Base-by-base conservation (phyloP, 2,113 vertebrate genomes). In the Ciconia maguari region DNA sequence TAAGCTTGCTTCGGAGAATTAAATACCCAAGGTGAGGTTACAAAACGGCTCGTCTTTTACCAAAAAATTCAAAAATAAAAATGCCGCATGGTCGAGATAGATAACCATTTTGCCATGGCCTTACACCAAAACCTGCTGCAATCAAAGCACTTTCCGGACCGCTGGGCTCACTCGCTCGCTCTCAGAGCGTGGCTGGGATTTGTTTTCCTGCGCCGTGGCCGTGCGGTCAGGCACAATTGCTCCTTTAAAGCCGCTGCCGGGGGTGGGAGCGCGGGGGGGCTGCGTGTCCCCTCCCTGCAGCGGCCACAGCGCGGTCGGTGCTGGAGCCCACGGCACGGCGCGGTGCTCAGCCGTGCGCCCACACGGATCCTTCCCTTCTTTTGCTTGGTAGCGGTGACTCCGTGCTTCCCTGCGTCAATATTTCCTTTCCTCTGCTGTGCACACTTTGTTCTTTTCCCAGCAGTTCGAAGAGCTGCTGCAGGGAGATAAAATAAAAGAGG, bases 21-120 rank as follows among this genome's bases (percentile, higher is more conserved):
- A 26, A 71, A 71, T 16, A 24, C 46, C 69, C 78, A 16, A 38
- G 54, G 48, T 5, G 13, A 36, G 44, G 42, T 42, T 48, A 26
- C 42, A 38, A 44, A 68, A 38, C 7, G 2, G 41, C 36, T 58
- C 7, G 1, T 57, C 41, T 46, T 29, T 38, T 22, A 22, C 20
- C 11, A 7, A 46, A 46, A 24, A 44, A 36, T 4, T 6, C 55
- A 78, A 49, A 51, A 8, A 38, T 9, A 27, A 30, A 29, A 48
- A 8, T 1, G 52, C n/a, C 22, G 1, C 10, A 1, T 0, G 1
- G 9, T 7, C 1, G 3, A 61, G 65, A 25, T 3, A 48, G 38
- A 38, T 3, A 55, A 38, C 24, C 68, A 52, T 25, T 25, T 15
- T 11, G 16, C 11, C 0, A 6, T 0, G 17, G n/a, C 29, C 34